Base-by-base conservation (phyloP, 2,888 invertebrate species). In the Xestia xanthographa region DNA sequence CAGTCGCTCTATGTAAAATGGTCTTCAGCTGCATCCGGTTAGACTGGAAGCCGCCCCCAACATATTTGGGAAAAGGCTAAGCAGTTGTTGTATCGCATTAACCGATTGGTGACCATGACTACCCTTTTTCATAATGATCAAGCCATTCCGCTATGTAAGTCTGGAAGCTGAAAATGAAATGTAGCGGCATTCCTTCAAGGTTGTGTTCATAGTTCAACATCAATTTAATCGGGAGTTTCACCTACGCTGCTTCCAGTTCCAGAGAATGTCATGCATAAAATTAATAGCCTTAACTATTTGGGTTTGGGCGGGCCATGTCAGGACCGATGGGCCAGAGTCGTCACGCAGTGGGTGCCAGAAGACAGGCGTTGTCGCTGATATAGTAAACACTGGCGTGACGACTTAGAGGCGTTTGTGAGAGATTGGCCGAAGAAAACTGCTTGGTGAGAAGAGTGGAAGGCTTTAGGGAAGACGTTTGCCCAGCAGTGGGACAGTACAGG, bases 201-300 rank as follows among this genome's bases (percentile, higher is more conserved):
- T 26, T 68, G n/a, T 83, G 65, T 60, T 76, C 60, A 77, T 69
- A 83, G 50, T 60, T 69, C 26, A 65, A 58, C 38, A 29, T 53
- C 50, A 53, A 65, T 82, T 50, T n/a, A 20, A 58, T 66, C n/a
- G 12, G 12, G 65, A 45, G 11, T 29, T 22, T 50, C 38, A n/a
- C 66, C 63, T 29, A 60, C 50, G 53, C 60, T 45, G 8, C 43
- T 58, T 58, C 58, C 17, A 58, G 58, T 29, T 29, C 20, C 41
- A 22, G 17, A n/a, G 34, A 50, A 66, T 45, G 60, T 60, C 45
- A 38, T 77, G 79, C 69, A 80, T 83, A 26, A 56, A 82, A 83
- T 78, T 45, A 63, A 66, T 67, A 50, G 50, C 22, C n/a, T 50
- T 50, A 50, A 50, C 22, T n/a, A 50, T 50, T 4, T 53, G 11